Evolutionary conservation across 1,140 invertebrate species (phyloP).

Genomic region (Probaryconus sp.): DNA sequence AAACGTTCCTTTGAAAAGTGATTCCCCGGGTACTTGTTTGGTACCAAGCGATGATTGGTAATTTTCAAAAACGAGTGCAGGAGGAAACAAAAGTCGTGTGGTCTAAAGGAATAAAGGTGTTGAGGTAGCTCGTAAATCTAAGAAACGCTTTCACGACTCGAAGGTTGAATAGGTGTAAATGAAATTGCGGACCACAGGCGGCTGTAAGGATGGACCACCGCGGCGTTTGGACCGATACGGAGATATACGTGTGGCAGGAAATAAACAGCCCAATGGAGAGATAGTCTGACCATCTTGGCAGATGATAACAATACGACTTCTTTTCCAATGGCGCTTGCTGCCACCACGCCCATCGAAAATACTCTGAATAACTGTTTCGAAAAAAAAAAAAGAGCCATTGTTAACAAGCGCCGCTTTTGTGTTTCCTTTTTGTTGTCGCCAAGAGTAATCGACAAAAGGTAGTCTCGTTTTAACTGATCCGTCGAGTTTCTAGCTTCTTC

Average conservation of each 20-base stretch:
- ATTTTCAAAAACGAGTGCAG: constrained; percentile 13
- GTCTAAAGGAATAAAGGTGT: constrained; percentile 48
- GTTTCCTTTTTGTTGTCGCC: constrained; percentile 32
- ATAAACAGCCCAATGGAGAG: constrained; percentile 9
- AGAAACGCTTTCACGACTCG: constrained; percentile 55
- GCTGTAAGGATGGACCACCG: constrained; percentile 65
- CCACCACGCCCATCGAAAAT: constrained; percentile 44
- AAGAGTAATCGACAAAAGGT: constrained; percentile 24
- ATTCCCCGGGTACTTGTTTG: constrained; percentile 6
- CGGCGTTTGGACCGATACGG: constrained; percentile 12
- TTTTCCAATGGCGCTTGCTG: constrained; percentile 11
- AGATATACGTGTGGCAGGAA: neutral
- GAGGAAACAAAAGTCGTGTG: constrained; percentile 8
- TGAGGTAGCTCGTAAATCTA: constrained; percentile 74
- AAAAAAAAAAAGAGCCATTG: constrained; percentile 34
- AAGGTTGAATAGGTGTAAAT: constrained; percentile 77
- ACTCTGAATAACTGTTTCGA: constrained; percentile 11
- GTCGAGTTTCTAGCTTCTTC: no score
- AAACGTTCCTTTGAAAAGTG: constrained; percentile 1
- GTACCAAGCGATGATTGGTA: neutral
- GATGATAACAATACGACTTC: constrained; percentile 43
- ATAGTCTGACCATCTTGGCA: constrained; percentile 17
- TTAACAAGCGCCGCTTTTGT: constrained; percentile 19
- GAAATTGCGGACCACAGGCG: constrained; percentile 72
- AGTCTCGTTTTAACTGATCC: no score